Conservation (phyloP, 2,797 vertebrate genomes). For the Myiotriccus ornatus region DNA sequence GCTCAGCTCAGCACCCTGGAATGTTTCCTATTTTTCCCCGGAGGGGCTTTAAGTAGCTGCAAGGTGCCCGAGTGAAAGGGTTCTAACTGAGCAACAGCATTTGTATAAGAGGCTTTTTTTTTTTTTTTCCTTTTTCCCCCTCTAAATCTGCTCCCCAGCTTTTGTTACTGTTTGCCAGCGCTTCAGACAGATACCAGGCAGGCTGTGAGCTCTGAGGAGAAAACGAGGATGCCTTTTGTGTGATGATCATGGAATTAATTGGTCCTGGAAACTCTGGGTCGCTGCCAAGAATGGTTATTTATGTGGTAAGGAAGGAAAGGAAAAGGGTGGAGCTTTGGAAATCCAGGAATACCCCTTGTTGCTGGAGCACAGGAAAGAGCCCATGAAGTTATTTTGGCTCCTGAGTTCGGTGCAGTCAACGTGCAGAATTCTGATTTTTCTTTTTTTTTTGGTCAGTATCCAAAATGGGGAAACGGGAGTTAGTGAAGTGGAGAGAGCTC, state of each 20-base stretch:
- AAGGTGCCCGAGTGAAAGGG: neutral
- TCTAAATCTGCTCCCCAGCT: neutral
- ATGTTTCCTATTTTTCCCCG: neutral
- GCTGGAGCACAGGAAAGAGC: neutral
- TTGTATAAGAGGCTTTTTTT: neutral
- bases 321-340: conserved; percentile 8
- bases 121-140: neutral
- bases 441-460: neutral
- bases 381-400: neutral
- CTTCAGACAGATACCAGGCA: neutral
- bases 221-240: conserved; percentile 30
- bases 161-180: neutral
- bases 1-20: neutral
- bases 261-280: neutral
- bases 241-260: neutral
- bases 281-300: conserved; percentile 34
- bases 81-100: neutral
- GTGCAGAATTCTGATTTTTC: neutral
- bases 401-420: neutral
- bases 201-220: neutral
- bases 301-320: conserved; percentile 30
- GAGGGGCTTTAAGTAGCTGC: neutral
- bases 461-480: neutral
- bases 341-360: conserved; percentile 14
- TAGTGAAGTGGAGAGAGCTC: neutral